Conservation (phyloP, 2,113 vertebrate species). For the Euleptes europaea region DNA sequence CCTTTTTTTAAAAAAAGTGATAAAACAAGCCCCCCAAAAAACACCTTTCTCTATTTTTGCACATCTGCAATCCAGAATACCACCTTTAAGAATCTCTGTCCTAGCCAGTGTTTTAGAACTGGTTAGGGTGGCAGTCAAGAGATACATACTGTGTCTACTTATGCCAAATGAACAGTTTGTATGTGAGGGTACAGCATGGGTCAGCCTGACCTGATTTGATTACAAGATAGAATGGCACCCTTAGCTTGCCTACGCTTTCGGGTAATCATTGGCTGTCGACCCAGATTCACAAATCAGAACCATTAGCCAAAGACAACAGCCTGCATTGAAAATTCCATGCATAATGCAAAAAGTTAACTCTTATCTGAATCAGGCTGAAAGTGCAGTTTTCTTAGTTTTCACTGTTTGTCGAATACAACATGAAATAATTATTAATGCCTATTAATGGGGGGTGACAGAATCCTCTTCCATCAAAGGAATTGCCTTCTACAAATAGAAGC, state of each 20-base stretch:
- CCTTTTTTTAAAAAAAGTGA: no score
- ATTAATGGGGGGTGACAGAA: no score
- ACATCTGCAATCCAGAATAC: no score
- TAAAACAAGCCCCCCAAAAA: no score
- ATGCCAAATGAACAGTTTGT: background rate
- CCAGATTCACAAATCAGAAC: slow-evolving; percentile 7
- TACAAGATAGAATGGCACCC: background rate
- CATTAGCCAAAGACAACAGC: background rate
- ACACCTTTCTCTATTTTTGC: no score
- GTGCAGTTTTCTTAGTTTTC: slow-evolving; percentile 22
- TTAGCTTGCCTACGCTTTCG: background rate
- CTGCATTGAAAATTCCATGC: background rate
- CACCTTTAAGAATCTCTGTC: background rate
- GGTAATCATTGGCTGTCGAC: background rate
- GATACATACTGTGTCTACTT: background rate
- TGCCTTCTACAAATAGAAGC: no score
- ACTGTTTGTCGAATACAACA: no score
- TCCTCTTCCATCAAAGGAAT: no score
- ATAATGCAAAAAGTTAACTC: background rate
- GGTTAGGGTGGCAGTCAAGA: background rate
- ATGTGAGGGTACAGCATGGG: background rate
- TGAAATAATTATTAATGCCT: no score
- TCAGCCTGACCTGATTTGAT: background rate
- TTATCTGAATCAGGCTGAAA: background rate
- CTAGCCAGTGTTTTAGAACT: background rate